Evolutionary conservation across 2,888 invertebrate species (phyloP), one percentile per base, ranked within the genome.

Genomic region (Nemurella pictetii): DNA sequence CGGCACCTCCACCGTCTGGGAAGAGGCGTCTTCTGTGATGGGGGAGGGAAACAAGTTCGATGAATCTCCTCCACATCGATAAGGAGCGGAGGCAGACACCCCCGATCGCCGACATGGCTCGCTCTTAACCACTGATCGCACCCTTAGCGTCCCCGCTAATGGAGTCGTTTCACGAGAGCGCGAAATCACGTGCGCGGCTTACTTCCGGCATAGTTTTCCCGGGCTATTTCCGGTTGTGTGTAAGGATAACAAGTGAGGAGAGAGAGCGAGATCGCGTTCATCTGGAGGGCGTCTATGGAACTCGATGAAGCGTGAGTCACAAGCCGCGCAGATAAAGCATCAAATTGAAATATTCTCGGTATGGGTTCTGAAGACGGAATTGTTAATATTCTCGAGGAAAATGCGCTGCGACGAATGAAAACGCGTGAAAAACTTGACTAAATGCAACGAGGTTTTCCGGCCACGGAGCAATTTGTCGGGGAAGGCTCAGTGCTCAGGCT

Each of bases 161-260:
- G 80, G 80, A 80, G 80, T 80, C 80, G 32, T 80, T 80, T 80
- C 32, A 80, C 26, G 35, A n/a, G 80, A 26, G 35, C 35, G 80
- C 80, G 36, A 80, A 80, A 80, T 80, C 80, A 80, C 80, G 80
- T 80, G 80, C 80, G 35, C 80, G 35, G 35, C 35, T 80, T 26
- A 80, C 35, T 80, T 80, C 80, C 80, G 30, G 80, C 35, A 35
- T 80, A 30, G 80, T 80, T 80, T 80, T 80, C 80, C 80, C 32
- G 30, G 32, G 25, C 80, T 26, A 80, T 80, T 80, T 80, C 80
- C 80, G 80, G 35, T 80, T 35, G 26, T 20, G 80, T 12, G 80
- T 20, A 35, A 32, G 75, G 75, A 55, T 55, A 55, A 55, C 55
- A 55, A 78, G 78, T 78, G 78, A 78, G 78, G 78, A 30, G 28